Conservation (phyloP, 2,888 invertebrate species). For the Apotomis betuletana region DNA sequence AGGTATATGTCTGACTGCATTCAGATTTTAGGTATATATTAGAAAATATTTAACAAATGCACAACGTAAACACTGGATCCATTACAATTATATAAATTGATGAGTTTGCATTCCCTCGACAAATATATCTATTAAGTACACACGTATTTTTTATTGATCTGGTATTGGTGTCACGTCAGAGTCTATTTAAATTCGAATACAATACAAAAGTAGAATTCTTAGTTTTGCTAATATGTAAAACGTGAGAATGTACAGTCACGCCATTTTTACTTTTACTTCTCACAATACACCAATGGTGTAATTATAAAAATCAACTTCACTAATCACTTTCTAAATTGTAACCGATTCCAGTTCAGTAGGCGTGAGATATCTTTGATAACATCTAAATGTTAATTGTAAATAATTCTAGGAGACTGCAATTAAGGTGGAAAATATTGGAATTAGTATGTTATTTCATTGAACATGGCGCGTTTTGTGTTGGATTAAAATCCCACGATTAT, state of each 20-base stretch:
- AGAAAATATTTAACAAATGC: too few relatives aligned
- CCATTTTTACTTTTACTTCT: constrained; percentile 39
- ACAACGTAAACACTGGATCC: too few relatives aligned
- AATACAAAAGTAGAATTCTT: constrained; percentile 16
- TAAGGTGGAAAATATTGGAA: not conserved
- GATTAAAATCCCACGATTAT: too few relatives aligned
- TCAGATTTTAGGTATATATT: too few relatives aligned
- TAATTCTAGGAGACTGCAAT: not conserved
- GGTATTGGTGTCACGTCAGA: constrained; percentile 12
- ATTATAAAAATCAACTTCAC: constrained; percentile 35
- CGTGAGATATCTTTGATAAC: constrained; percentile 1
- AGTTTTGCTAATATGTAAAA: constrained; percentile 32
- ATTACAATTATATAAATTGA: not conserved
- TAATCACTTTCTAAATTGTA: constrained; percentile 39
- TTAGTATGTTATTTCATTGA: too few relatives aligned
- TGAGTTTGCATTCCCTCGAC: not conserved
- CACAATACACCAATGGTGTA: constrained; percentile 23
- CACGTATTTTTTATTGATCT: not conserved
- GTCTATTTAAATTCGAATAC: constrained; percentile 7
- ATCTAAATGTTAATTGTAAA: constrained; percentile 4
- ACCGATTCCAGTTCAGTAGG: constrained; percentile 3
- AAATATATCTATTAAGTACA: not conserved
- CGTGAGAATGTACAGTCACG: constrained; percentile 31
- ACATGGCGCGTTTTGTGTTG: too few relatives aligned
- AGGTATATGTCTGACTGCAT: too few relatives aligned